Evolutionary conservation across 1,140 invertebrate species (phyloP), one percentile per base, ranked within the genome.

Genomic region (Orchesella cincta): DNA sequence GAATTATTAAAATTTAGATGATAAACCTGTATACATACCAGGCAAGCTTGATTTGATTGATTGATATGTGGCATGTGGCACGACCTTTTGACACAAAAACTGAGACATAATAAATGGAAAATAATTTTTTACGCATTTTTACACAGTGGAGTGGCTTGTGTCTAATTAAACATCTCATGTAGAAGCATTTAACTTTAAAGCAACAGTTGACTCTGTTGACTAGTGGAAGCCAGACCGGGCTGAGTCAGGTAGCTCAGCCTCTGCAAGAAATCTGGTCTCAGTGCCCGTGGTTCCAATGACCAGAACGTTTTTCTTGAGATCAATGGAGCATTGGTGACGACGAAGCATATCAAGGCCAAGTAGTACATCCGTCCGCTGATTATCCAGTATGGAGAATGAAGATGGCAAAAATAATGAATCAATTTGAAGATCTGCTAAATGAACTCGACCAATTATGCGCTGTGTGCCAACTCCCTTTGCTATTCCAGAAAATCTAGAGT

Each of bases 311-410:
- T 89, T 89, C 83, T 95, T 94, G 75, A 99, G 86, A 86, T 99
- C 96, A 83, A 99, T 98, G 80, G 91, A 92, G 88, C 97, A 98
- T 91, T 96, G 94, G 88, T 99, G 97, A 80, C 97, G 87, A 86
- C 96, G 97, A 0, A 99, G 87, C 95, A 99, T 98, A 84, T 99
- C 97, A 34, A 99, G 88, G 0, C 97, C 97, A 3, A 99, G 87
- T 26, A 99, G 86, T 95, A 99, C 98, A 83, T 99, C 97, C 95
- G 99, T 98, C 1, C 94, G 93, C 85, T 99, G 97, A 80, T 98
- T 93, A 85, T 98, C 94, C 28, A 99, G 87, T 20, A 99, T 96
- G 31, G 95, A 97, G 86, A 99, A 99, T 5, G 96, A 98, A 1
- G 96, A 96, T 1, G 95, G 94, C 14, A 99, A 87, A 86, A 95